Evolutionary conservation across 2,797 vertebrate genomes (phyloP), one percentile per base, ranked within the genome.

Genomic region (Micromesistius poutassou): DNA sequence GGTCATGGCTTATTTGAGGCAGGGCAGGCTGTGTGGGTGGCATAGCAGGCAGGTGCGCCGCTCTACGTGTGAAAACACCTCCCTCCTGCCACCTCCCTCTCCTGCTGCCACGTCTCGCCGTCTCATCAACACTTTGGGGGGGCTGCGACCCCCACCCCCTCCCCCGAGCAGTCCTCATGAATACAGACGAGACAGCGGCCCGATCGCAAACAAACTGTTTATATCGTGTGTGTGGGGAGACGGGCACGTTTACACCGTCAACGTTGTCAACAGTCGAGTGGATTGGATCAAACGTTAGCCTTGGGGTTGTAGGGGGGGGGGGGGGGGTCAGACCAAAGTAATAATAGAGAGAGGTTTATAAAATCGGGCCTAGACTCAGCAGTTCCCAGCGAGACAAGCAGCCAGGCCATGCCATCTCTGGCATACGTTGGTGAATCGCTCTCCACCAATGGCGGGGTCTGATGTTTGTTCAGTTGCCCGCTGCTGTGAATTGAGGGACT

Each of bases 111-210:
- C 75, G 50, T 22, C 75, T 46, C 77, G 50, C 81, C 72, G 30
- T 76, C 80, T 90, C 88, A 91, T 90, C 90, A 89, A 88, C 91
- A 92, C 90, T 91, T 92, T 88, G 86, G 91, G 85, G 89, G 87
- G 25, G 62, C 55, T 13, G 10, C 1, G 55, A 83, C 38, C 38
- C 38, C 38, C 9, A 0, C 38, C 0, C 13, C 79, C 30, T 73
- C 80, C 86, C 89, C 87, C 86, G 84, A 90, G 85, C 83, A 75
- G 79, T 74, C 50, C 80, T 89, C 80, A 88, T 92, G 88, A 92
- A 91, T 91, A 90, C 81, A 87, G 84, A 93, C 88, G 89, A 90
- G 90, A 16, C 5, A 55, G 80, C 25, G 62, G 62, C 3, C 25
- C 4, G 22, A 62, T 2, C 55, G 55, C 14, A 68, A 28, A 28